A percentile compares a stretch with the other conserved stretches of the same genome.
These are phyloP conservation scores for Microhierax caerulescens DNA, from an alignment of 2,797 vertebrate genomes.

Conservation along the genomic window DNA sequence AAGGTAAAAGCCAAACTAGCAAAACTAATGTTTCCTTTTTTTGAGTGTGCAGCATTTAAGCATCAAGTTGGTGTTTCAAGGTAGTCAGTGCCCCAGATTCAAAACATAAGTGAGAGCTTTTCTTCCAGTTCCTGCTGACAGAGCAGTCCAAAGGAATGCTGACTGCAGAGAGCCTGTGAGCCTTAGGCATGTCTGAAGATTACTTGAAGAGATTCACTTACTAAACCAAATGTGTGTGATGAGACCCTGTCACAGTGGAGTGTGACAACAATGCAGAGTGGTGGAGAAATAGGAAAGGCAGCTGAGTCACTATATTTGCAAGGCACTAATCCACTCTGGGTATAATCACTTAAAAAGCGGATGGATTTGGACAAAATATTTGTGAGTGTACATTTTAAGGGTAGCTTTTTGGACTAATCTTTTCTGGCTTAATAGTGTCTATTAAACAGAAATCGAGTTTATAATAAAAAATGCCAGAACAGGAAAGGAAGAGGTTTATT, in stretches of 20 bases:
- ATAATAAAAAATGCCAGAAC: neutral
- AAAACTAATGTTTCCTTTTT: neutral
- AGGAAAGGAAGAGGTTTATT: neutral
- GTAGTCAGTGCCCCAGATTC: neutral
- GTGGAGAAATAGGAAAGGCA: slow-evolving; percentile 26
- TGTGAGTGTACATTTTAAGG: neutral
- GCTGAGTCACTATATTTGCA: slow-evolving; percentile 32
- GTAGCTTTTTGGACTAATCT: neutral
- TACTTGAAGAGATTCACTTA: slow-evolving; percentile 39
- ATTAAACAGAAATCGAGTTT: neutral
- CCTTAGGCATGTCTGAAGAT: slow-evolving; percentile 23
- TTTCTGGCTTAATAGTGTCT: neutral
- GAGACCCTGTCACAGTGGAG: neutral
- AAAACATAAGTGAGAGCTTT: neutral
- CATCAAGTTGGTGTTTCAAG: neutral
- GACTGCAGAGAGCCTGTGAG: slow-evolving; percentile 1
- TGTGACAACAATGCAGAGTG: neutral
- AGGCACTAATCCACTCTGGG: neutral
- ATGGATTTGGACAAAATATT: neutral
- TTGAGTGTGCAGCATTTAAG: neutral
- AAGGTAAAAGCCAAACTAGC: neutral
- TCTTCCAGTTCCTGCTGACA: slow-evolving; percentile 42
- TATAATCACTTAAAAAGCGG: neutral
- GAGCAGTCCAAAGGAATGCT: slow-evolving; percentile 13
- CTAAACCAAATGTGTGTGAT: neutral